Conservation (phyloP, 2,113 vertebrate genomes). For the Polypterus senegalus region DNA sequence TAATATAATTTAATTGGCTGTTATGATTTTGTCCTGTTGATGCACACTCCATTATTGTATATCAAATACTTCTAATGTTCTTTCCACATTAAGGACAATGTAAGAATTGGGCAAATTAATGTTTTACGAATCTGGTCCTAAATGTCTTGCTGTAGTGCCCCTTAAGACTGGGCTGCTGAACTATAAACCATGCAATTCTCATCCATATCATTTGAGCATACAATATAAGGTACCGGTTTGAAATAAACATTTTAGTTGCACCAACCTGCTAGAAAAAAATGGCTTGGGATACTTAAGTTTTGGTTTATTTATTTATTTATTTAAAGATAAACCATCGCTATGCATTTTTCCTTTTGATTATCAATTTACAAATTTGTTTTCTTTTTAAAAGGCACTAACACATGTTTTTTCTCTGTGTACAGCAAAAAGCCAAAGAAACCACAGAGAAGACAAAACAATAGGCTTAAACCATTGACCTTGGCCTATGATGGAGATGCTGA, state of each 20-base stretch:
- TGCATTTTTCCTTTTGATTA: too few relatives aligned
- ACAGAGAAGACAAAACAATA: constrained; percentile 90
- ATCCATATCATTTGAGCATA: not conserved
- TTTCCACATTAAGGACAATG: too few relatives aligned
- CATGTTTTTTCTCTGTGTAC: constrained; percentile 25
- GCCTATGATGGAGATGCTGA: constrained; percentile 95
- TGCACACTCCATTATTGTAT: too few relatives aligned
- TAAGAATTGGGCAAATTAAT: too few relatives aligned
- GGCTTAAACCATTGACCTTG: constrained; percentile 91
- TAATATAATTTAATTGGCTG: too few relatives aligned
- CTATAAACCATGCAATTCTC: too few relatives aligned
- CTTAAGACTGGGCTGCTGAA: too few relatives aligned
- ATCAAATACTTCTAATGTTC: too few relatives aligned
- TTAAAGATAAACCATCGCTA: too few relatives aligned
- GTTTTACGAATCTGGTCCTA: too few relatives aligned
- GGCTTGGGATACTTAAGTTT: not conserved
- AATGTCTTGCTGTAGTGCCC: too few relatives aligned
- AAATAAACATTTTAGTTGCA: not conserved
- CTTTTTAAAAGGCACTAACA: not conserved
- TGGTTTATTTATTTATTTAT: not conserved
- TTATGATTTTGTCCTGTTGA: too few relatives aligned
- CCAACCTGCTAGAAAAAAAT: not conserved
- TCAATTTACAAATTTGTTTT: not conserved
- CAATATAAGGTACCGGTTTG: constrained; percentile 7
- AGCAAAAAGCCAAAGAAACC: constrained; percentile 99